Evolutionary conservation across 2,888 invertebrate genomes (phyloP).

Genomic region (Sarcophaga variegata): DNA sequence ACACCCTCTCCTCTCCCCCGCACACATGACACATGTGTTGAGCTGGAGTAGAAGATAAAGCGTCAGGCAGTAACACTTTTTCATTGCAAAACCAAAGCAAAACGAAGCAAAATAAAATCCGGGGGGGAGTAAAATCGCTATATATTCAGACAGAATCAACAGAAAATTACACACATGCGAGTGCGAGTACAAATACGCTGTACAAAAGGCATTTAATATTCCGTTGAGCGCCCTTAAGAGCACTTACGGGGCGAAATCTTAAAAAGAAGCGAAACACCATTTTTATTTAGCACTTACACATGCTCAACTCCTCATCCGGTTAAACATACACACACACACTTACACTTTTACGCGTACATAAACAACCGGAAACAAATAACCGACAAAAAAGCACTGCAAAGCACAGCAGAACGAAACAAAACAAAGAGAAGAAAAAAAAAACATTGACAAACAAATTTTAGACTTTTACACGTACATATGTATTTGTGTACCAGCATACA

Average conservation of each 20-base stretch:
- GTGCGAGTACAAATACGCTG: constrained; percentile 19
- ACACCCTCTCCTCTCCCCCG: neutral
- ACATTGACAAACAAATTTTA: constrained; percentile 46
- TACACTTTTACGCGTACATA: neutral
- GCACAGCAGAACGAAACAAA: constrained; percentile 29
- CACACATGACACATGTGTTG: neutral
- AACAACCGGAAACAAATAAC: constrained; percentile 58
- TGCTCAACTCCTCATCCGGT: constrained; percentile 68
- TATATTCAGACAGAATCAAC: constrained; percentile 56
- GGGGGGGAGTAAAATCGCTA: neutral
- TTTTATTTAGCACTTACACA: constrained; percentile 71
- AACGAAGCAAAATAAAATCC: neutral
- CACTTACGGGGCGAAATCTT: constrained; percentile 71
- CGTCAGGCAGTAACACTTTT: constrained; percentile 51
- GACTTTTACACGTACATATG: constrained; percentile 16
- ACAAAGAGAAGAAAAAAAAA: constrained; percentile 2
- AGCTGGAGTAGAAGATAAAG: constrained; percentile 27
- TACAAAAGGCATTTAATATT: constrained; percentile 67
- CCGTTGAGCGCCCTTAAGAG: constrained; percentile 70
- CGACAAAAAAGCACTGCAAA: constrained; percentile 22
- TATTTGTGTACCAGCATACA: constrained; percentile 6
- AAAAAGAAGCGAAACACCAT: constrained; percentile 69
- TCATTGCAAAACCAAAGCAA: constrained; percentile 40
- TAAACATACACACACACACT: constrained; percentile 43
- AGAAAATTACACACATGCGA: constrained; percentile 52